Percentiles rank a stretch among this genome's conserved stretches.
phyloP scores from a whole-genome alignment of 2,113 vertebrate genomes.

The Dermatemys mawii region DNA sequence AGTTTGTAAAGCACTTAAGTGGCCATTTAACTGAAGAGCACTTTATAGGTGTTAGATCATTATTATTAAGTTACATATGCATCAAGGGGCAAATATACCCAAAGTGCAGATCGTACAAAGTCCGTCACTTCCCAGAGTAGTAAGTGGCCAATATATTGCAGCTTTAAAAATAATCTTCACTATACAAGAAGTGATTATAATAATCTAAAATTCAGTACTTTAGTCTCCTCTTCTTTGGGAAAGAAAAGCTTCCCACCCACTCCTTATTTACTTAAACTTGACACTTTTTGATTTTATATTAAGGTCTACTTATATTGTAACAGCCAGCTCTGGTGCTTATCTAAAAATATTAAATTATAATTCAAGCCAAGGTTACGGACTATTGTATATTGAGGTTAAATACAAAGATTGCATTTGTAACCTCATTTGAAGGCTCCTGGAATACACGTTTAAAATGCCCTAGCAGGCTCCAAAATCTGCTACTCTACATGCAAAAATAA shows the following conservation, averaged over 20 bases:
- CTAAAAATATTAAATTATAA: conserved; percentile 4
- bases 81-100: neutral
- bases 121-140: neutral
- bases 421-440: neutral
- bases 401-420: conserved; percentile 4
- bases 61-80: neutral
- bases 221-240: neutral
- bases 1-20: neutral
- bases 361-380: neutral
- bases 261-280: neutral
- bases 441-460: neutral
- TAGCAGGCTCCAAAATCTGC: conserved; percentile 39
- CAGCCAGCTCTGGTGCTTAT: neutral
- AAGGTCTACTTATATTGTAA: neutral
- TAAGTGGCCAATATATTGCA: neutral
- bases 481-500: conserved; percentile 57
- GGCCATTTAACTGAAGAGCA: neutral
- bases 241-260: neutral
- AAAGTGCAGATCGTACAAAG: neutral
- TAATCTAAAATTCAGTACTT: neutral
- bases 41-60: neutral
- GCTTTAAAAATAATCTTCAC: neutral
- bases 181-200: neutral
- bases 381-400: neutral
- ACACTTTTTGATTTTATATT: neutral